These are phyloP conservation scores for Tenualosa ilisha DNA, from an alignment of 2,797 vertebrate genomes.

Conservation along the genomic window DNA sequence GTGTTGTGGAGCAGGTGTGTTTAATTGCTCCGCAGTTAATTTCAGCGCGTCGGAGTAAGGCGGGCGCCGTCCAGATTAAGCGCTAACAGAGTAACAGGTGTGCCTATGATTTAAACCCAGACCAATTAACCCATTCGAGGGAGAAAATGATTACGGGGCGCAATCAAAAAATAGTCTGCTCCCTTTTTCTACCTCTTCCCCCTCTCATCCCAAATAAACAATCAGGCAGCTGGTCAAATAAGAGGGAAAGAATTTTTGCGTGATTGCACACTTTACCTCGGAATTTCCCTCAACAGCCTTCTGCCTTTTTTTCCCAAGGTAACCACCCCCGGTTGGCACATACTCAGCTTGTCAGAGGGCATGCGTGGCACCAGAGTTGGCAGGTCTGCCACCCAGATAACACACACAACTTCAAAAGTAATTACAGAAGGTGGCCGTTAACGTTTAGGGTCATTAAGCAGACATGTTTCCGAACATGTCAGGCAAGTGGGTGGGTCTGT, in stretches of 20 bases:
- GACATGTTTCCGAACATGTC: constrained; percentile 23
- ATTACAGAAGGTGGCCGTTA: constrained; percentile 22
- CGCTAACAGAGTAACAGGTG: constrained; percentile 67
- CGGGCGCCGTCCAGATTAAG: constrained; percentile 55
- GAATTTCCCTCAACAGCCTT: constrained; percentile 24
- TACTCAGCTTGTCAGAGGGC: background rate
- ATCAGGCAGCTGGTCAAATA: constrained; percentile 71
- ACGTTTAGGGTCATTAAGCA: constrained; percentile 24
- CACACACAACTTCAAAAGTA: constrained; percentile 19
- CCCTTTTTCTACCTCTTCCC: constrained; percentile 30
- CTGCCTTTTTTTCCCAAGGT: background rate
- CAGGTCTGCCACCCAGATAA: constrained; percentile 12
- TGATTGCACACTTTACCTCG: constrained; percentile 60
- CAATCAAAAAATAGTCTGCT: constrained; percentile 64
- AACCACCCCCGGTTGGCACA: background rate
- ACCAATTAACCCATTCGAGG: constrained; percentile 64
- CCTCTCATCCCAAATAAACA: constrained; percentile 60
- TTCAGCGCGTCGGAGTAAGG: constrained; percentile 48
- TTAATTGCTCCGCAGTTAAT: constrained; percentile 67
- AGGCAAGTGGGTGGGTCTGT: background rate
- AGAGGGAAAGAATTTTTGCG: constrained; percentile 49
- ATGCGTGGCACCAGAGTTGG: constrained; percentile 6
- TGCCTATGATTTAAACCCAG: constrained; percentile 60
- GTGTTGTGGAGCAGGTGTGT: constrained; percentile 61
- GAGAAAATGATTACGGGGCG: constrained; percentile 60